Evolutionary conservation across 2,888 invertebrate genomes (phyloP), one percentile per base, ranked within the genome.

Genomic region (Odontomyia ornata): DNA sequence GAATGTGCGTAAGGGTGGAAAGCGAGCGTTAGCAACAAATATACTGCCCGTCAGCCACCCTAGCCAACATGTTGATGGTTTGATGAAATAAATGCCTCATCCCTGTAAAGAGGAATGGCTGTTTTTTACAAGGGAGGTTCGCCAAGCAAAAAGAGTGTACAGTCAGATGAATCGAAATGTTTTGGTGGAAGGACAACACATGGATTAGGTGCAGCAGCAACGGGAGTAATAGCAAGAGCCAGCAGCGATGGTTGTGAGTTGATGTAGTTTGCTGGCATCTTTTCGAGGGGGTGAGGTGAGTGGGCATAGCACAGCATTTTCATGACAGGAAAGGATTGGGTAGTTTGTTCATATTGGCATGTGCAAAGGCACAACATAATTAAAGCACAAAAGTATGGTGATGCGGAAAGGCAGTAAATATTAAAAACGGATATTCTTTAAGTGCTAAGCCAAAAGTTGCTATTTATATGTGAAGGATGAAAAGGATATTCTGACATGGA

Each of bases 1-100:
- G 73, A 60, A 73, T 73, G 30, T 73, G 73, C 73, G 73, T 73
- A 73, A 73, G 73, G 73, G 60, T 36, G 36, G 36, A 60, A 36
- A 18, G 60, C 56, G 23, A 23, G 18, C 60, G 69, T 36, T 52
- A 18, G 28, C 28, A 71, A 73, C 57, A 15, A 21, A 73, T 60
- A 36, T 9, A 36, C 36, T 36, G 36, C 36, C 9, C 3, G 36
- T 5, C 9, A 36, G 36, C 36, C 36, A 36, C 21, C 60, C 7
- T 43, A 60, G 47, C 69, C 23, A 23, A 9, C 25, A 46, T 11
- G 46, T n/a, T 28, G 30, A 47, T 13, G 69, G 36, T 46, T 69
- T 69, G 46, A 47, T 69, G 46, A 47, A 23, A 47, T 23, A 46
- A 69, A 25, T 28, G 46, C 18, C 60, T 60, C 73, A 57, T 18